Base-by-base conservation (phyloP, 2,797 vertebrate genomes). In the Scomberomorus guttatus region DNA sequence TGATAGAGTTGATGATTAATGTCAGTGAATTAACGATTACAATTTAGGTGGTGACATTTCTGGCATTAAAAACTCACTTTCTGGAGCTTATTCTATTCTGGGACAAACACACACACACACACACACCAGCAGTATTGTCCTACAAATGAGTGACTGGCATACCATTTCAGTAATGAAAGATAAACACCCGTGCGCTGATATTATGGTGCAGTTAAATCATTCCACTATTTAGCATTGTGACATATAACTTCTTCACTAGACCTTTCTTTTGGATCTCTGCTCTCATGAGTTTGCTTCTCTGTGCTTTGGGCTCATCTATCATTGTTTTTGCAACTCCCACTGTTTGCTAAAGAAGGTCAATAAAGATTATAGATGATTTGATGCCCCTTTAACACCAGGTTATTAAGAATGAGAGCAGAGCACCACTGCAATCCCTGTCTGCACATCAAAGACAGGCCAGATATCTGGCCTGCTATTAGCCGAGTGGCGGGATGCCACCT, bases 401-500 rank as follows among this genome's bases (percentile, higher is more conserved):
- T 88, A 84, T 90, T 82, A 79, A 82, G 79, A 78, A 67, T 44
- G 70, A 80, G 77, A 67, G 85, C 67, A 60, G 77, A 82, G 57
- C 76, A 69, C 75, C 65, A 20, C 55, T 62, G 84, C 88, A 91
- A 89, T 90, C 84, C 83, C 87, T 56, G 87, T 86, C 62, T 87
- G 84, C 82, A 89, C 90, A 92, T 94, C 93, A 94, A 91, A 93
- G 87, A 88, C 86, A 74, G 80, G 44, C 63, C 55, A 72, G 79
- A 80, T 87, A 89, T 90, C 82, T 88, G 85, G 90, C 75, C 69
- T 67, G 84, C 87, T 81, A 90, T 92, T 92, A 91, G 65, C 60
- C 13, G 37, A 68, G 79, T 93, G 94, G 92, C 88, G 65, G 57
- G 52, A 56, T 77, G 92, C 94, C 93, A 94, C 89, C 86, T 88